Percentiles rank a stretch among this genome's conserved stretches.
Conservation (phyloP, 1,140 invertebrate genomes). For the Gryllus bimaculatus region DNA sequence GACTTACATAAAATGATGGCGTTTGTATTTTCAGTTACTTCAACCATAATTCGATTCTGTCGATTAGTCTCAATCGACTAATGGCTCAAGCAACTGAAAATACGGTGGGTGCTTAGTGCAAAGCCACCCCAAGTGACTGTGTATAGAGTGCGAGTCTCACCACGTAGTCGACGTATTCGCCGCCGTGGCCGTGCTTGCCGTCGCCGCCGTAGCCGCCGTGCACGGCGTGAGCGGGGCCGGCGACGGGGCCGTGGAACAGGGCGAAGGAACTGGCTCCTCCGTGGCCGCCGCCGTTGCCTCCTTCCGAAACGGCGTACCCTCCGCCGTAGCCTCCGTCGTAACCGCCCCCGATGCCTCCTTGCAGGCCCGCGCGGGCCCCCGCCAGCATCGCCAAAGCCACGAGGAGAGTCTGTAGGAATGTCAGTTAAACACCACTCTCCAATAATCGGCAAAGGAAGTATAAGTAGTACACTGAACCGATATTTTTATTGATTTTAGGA, state of each 20-base stretch:
- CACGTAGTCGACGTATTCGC: background rate
- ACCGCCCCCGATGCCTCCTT: background rate
- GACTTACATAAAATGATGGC: too few relatives aligned
- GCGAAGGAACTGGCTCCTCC: constrained; percentile 33
- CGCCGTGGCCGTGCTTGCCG: background rate
- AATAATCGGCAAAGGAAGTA: too few relatives aligned
- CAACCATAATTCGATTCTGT: too few relatives aligned
- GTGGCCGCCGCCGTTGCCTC: constrained; percentile 17
- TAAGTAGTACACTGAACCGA: too few relatives aligned
- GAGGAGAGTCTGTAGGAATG: background rate
- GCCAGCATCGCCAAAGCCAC: background rate
- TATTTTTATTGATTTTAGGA: too few relatives aligned
- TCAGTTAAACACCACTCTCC: too few relatives aligned
- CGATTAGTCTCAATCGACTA: too few relatives aligned
- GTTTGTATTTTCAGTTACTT: too few relatives aligned
- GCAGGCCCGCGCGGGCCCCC: too few relatives aligned
- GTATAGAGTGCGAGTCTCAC: background rate
- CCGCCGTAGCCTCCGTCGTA: constrained; percentile 19
- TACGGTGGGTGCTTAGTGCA: background rate
- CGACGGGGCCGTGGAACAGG: constrained; percentile 36
- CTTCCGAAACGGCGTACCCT: constrained; percentile 25
- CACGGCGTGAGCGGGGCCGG: constrained; percentile 31
- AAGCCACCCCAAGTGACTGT: background rate
- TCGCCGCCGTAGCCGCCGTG: background rate
- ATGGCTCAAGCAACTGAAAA: too few relatives aligned